phyloP scores from a whole-genome alignment of 92 coral and sea anemone species.

The Siderastrea siderea region DNA sequence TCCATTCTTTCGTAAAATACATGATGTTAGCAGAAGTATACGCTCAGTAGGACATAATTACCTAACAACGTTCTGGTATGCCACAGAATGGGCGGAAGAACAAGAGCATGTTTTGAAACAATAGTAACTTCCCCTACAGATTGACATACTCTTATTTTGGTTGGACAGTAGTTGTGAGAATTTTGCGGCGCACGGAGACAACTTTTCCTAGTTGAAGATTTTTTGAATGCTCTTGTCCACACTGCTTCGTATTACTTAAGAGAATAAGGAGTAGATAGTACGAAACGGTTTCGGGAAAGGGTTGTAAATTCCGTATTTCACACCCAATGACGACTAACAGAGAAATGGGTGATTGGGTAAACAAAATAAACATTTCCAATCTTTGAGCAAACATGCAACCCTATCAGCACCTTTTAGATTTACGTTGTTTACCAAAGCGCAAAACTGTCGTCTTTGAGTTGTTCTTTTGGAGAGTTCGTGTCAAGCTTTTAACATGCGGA shows the following conservation, averaged over 20 bases:
- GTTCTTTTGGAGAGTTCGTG: neutral
- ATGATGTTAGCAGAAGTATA: neutral
- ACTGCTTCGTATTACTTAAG: too few species aligned
- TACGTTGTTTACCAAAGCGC: slow-evolving; percentile 19
- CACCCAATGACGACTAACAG: neutral
- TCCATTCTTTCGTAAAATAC: neutral
- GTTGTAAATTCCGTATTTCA: neutral
- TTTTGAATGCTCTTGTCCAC: too few species aligned
- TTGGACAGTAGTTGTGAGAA: neutral
- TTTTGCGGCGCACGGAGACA: neutral
- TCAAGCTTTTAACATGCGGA: slow-evolving; percentile 7
- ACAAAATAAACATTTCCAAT: slow-evolving; percentile 45
- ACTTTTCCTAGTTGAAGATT: too few species aligned
- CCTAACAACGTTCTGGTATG: neutral
- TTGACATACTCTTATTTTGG: neutral
- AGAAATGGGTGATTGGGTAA: neutral
- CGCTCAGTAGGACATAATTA: neutral
- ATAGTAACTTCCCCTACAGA: neutral
- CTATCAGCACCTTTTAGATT: slow-evolving; percentile 11
- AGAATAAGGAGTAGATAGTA: neutral
- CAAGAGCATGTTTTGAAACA: slow-evolving; percentile 6
- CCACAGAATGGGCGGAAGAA: neutral
- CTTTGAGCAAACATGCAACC: slow-evolving; percentile 15
- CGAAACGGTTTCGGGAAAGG: neutral
- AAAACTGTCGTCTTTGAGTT: neutral